These are phyloP conservation scores for Anarhynchus alexandrinus DNA, from an alignment of 2,113 vertebrate genomes.

Conservation along the genomic window DNA sequence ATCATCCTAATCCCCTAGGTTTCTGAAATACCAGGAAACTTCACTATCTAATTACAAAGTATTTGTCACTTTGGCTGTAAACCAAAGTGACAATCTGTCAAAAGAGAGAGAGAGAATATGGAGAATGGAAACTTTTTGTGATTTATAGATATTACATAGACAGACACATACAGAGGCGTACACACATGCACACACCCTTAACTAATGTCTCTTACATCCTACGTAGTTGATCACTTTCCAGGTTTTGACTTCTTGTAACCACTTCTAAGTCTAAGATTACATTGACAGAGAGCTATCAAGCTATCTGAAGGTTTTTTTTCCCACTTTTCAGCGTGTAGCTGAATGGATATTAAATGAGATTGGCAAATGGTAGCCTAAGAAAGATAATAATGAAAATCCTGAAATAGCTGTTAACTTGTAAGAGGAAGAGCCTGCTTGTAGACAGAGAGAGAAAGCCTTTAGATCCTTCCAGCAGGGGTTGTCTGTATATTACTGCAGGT, in stretches of 20 bases:
- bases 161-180: not conserved
- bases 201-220: not conserved
- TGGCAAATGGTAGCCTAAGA: not conserved
- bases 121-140: not conserved
- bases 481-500: not conserved
- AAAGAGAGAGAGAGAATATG: not conserved
- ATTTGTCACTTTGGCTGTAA: not conserved
- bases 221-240: not conserved
- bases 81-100: not conserved
- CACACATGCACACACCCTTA: not conserved
- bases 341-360: not conserved
- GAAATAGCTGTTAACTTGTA: not conserved
- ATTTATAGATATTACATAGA: not conserved
- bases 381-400: not conserved
- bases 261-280: not conserved
- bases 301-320: rapidly evolving
- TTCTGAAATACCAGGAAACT: not conserved
- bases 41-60: not conserved
- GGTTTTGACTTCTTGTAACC: not conserved
- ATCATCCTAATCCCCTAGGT: not conserved
- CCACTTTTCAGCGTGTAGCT: not conserved
- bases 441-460: not conserved
- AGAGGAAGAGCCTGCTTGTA: not conserved
- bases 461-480: not conserved
- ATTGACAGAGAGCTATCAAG: not conserved